Evolutionary conservation across 2,888 invertebrate genomes (phyloP), one percentile per base, ranked within the genome.

Genomic region (Lordiphosa andalusiaca): DNA sequence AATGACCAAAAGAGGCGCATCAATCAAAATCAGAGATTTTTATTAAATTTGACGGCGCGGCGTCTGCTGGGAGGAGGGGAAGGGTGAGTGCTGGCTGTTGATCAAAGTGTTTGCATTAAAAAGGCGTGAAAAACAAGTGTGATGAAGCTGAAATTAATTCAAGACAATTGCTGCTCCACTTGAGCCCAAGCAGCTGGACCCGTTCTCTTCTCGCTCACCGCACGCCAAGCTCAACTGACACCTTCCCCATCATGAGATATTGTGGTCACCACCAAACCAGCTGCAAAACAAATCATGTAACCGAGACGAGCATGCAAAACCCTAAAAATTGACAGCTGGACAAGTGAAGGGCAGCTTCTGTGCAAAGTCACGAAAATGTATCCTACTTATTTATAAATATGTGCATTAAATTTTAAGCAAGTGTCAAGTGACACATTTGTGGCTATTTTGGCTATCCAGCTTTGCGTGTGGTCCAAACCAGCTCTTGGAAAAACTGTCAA

Each of bases 1-100:
- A 42, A 46, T 41, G 58, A 63, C 75, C 59, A 59, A 64, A 71
- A 75, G 75, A 67, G 84, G 73, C 71, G 82, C 86, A 87, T 88
- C 87, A 88, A 88, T 87, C 87, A 87, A 88, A 87, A 87, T 85
- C 87, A 80, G 77, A 77, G 85, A 86, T 81, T 88, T 86, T 88
- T 84, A 87, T 87, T 87, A 86, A 88, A 84, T 87, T 86, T 87
- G 87, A 87, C 88, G 87, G 55, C 81, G 84, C 88, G 87, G 55
- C 81, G 84, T 75, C 84, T 75, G 75, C 81, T 75, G 83, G 83
- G 71, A 69, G 78, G 33, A 42, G 13, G n/a, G n/a, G n/a, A n/a
- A n/a, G n/a, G n/a, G n/a, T n/a, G 47, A 54, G 58, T 57, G 63
- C 73, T 78, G 16, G 16, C 2, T 19, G 19, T 19, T 75, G 65